Evolutionary conservation across 2,113 vertebrate species (phyloP), one percentile per base, ranked within the genome.

Genomic region (Bolborhynchus lineola): DNA sequence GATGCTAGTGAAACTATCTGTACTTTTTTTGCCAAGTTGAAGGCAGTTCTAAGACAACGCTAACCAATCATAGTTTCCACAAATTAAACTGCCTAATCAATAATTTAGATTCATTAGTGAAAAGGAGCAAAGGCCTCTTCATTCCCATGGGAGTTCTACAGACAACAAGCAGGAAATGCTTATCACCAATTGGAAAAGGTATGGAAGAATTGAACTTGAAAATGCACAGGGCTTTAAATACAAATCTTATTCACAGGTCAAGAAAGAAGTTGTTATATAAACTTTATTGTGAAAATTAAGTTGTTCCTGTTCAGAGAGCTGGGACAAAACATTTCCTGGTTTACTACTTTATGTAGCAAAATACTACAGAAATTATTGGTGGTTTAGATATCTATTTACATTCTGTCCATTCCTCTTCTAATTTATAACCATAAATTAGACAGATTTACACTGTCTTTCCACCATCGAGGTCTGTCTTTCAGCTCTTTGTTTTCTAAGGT

Each of bases 41-140:
- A 90, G 57, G 35, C 46, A 35, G 19, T 79, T 90, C 71, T 53
- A 74, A 74, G 64, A 52, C 24, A 82, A 47, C 24, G 42, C 41
- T 82, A 91, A 86, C 91, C 41, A 79, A 65, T 8, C 62, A 77
- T 16, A n/a, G 44, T 53, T 90, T 89, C 57, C 57, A 93, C 78
- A 87, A 91, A 89, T 93, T 49, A 92, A 86, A 84, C 72, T 68
- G 80, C 63, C 63, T 91, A 89, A 92, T 95, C 88, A 97, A 96
- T 96, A 97, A 96, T 95, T 95, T 76, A 93, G 41, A 82, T 93
- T 94, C 57, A 79, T 94, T 84, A 92, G 59, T 49, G 70, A 63
- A 76, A 65, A 86, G 72, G 39, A 94, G 72, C 52, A 86, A 93
- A 96, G 81, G 70, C 49, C 49, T 92, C 68, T 87, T 82, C 53